Conservation (phyloP, 2,797 vertebrate species). For the Triplophysa bombifrons region DNA sequence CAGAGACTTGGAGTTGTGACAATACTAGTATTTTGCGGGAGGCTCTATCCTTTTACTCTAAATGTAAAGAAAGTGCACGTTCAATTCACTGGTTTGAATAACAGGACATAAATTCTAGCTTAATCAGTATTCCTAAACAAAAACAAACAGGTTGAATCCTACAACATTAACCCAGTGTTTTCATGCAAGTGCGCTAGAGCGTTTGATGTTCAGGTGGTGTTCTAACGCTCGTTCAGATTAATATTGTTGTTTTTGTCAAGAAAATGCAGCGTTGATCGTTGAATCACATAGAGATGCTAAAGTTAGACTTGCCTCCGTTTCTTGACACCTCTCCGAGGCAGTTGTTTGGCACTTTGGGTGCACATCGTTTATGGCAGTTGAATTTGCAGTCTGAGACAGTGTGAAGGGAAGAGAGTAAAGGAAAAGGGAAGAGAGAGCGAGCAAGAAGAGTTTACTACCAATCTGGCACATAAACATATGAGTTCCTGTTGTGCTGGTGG, state of each 20-base stretch:
- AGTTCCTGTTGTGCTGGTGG: constrained; percentile 56
- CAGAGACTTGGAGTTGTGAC: not conserved
- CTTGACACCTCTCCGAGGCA: constrained; percentile 93
- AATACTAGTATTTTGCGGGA: not conserved
- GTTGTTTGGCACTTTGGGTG: constrained; percentile 95
- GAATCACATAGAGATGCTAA: constrained; percentile 40
- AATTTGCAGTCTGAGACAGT: constrained; percentile 89
- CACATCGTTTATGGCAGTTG: constrained; percentile 97
- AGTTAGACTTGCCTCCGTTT: constrained; percentile 85
- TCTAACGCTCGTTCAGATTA: constrained; percentile 38
- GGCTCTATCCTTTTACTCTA: not conserved
- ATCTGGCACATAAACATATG: constrained; percentile 53
- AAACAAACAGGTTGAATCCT: constrained; percentile 9
- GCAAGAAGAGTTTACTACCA: constrained; percentile 50
- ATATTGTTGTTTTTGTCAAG: constrained; percentile 53
- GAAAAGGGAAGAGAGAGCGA: constrained; percentile 39
- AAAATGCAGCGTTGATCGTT: constrained; percentile 47
- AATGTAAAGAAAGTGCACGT: not conserved
- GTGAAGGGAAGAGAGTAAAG: constrained; percentile 45
- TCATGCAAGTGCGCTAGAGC: not conserved
- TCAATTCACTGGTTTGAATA: not conserved
- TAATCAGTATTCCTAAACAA: not conserved
- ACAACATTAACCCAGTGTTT: not conserved
- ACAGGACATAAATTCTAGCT: not conserved
- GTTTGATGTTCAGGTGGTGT: constrained; percentile 4